Evolutionary conservation across 1,140 invertebrate genomes (phyloP), one percentile per base, ranked within the genome.

Genomic region (Radopholus similis): DNA sequence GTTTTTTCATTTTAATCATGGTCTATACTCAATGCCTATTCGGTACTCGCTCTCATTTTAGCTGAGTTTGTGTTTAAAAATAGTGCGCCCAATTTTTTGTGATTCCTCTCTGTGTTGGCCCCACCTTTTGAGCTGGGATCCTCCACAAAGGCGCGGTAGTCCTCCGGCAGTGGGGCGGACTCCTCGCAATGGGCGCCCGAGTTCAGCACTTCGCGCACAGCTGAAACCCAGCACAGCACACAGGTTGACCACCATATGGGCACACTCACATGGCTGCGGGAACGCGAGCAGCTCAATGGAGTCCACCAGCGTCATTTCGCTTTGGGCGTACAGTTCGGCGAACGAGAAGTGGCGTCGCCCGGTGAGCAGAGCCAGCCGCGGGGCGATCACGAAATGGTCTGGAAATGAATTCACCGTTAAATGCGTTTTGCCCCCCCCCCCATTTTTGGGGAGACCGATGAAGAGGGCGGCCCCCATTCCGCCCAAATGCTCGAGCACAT

Each of bases 61-160:
- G n/a, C n/a, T n/a, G n/a, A n/a, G n/a, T n/a, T n/a, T n/a, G n/a
- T n/a, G n/a, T n/a, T n/a, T n/a, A n/a, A n/a, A n/a, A n/a, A n/a
- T n/a, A n/a, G n/a, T n/a, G n/a, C n/a, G n/a, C n/a, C n/a, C n/a
- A n/a, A n/a, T n/a, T n/a, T n/a, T n/a, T n/a, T n/a, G n/a, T n/a
- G n/a, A n/a, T n/a, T n/a, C n/a, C n/a, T n/a, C n/a, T n/a, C n/a
- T n/a, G n/a, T n/a, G n/a, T n/a, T 57, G 34, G n/a, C 23, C 4
- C 37, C 21, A 72, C 15, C 37, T 57, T 54, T 34, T 57, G 37
- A 68, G 28, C 54, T 47, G 11, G 58, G 44, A 42, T 68, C 64
- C 32, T 68, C 66, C 64, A 68, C 65, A 67, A 68, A 68, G 35
- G 49, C 26, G n/a, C 34, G 23, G 38, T 62, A 68, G 4, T 56